Conservation (phyloP, 2,113 vertebrate genomes). For the Ptyas mucosa region DNA sequence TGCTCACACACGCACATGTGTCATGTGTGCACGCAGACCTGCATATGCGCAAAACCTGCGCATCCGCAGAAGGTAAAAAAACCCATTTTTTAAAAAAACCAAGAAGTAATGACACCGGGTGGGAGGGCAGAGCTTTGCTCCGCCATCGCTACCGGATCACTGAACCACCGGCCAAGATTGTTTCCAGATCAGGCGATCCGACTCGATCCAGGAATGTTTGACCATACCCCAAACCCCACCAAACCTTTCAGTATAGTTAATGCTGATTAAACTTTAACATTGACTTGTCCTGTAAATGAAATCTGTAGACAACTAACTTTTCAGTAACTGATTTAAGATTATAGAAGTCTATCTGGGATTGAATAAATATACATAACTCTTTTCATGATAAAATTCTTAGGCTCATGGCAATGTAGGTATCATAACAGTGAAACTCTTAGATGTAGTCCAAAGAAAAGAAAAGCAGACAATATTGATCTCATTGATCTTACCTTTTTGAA, state of each 20-base stretch:
- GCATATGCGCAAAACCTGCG: too few species aligned
- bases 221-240: background rate
- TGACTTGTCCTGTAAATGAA: conserved; percentile 41
- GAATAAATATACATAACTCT: background rate
- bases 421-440: background rate
- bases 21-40: too few species aligned
- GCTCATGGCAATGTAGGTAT: background rate
- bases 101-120: too few species aligned
- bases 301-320: conserved; percentile 39
- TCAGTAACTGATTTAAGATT: conserved; percentile 2
- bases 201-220: too few species aligned
- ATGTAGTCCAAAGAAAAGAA: background rate
- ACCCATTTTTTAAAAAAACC: too few species aligned
- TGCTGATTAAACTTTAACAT: conserved; percentile 40
- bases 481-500: conserved; percentile 19
- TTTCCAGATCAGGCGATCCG: too few species aligned
- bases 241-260: conserved; percentile 1
- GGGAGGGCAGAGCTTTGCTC: too few species aligned
- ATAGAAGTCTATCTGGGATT: conserved; percentile 27
- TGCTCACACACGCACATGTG: too few species aligned
- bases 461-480: background rate
- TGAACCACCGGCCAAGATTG: too few species aligned
- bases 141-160: too few species aligned
- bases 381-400: background rate
- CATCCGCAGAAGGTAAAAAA: too few species aligned